Base-by-base conservation (phyloP, 2,113 vertebrate species). In the Morone saxatilis region DNA sequence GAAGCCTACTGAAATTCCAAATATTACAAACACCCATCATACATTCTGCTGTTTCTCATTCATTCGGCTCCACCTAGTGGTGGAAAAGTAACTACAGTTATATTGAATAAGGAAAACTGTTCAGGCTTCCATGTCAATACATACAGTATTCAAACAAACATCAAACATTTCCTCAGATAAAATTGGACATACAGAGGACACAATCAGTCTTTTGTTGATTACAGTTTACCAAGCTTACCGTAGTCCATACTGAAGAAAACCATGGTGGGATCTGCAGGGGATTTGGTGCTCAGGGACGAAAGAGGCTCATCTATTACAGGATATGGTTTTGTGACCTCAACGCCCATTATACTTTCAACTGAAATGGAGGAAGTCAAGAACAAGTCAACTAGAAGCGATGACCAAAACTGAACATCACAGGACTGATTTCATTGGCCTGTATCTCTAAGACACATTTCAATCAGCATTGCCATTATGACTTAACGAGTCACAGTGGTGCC, bases 231-330 rank as follows among this genome's bases (percentile, higher is more conserved):
- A 72, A 48, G 90, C 85, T 74, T 81, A 96, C 96, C 96, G 74
- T 95, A 93, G 51, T 95, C 95, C 88, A 90, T 84, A 40, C 53
- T 94, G 78, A 94, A 89, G 81, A 94, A 91, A 61, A 91, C 50
- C 82, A 91, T 86, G 38, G 88, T 90, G 38, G 88, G 91, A 50
- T 89, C 89, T 7, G 41, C 62, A 14, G 90, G 84, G 45, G 89
- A 69, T 59, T 84, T 86, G 62, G 84, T 92, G 74, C 76, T 92
- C 1, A 45, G 22, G 11, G 56, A 53, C 0, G 53, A 54, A 80
- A 71, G 16, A 70, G 41, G 70, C 51, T 43, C 36, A 43, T 89
- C 62, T 40, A 51, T 80, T 9, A 25, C 8, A 20, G 72, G 9
- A 67, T 78, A 71, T 13, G 20, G 66, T 54, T 85, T 83, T 31